These are phyloP conservation scores for Calephelis perditalis DNA, from an alignment of 2,888 invertebrate species.

Conservation along the genomic window DNA sequence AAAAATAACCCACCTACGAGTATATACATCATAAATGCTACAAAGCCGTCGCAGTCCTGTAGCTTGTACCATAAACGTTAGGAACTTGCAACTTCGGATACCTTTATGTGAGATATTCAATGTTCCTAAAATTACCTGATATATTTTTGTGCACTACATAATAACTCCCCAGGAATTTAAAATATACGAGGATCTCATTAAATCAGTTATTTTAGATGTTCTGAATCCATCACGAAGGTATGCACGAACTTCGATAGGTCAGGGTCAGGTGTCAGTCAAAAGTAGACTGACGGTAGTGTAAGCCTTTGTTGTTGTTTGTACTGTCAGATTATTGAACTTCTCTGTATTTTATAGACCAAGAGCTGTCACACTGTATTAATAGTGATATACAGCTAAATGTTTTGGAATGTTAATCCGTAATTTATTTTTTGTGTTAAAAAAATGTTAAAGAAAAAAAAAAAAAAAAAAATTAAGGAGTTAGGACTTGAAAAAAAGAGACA, in stretches of 20 bases:
- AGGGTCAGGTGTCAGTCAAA: conserved; percentile 1
- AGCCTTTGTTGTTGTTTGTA: neutral
- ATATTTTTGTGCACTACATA: neutral
- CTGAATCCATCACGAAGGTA: conserved; percentile 1
- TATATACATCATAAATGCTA: too few relatives aligned
- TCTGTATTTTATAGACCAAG: neutral
- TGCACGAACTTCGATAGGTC: conserved; percentile 9
- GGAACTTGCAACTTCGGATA: too few relatives aligned
- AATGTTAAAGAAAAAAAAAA: too few relatives aligned
- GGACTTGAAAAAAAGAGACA: too few relatives aligned
- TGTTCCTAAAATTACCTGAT: too few relatives aligned
- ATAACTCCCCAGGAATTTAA: neutral
- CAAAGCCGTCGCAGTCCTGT: too few relatives aligned
- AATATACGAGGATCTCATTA: conserved; percentile 5
- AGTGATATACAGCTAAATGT: too few relatives aligned
- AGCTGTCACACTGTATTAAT: neutral
- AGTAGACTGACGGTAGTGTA: neutral
- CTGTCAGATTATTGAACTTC: neutral
- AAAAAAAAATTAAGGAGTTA: too few relatives aligned
- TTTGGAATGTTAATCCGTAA: too few relatives aligned
- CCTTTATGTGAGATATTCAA: too few relatives aligned
- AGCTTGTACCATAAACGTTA: too few relatives aligned
- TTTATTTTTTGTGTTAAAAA: neutral
- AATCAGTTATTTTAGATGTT: conserved; percentile 4
- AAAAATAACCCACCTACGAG: too few relatives aligned